Evolutionary conservation across 1,140 invertebrate genomes (phyloP), one percentile per base, ranked within the genome.

Genomic region (Drosophila oshimai): DNA sequence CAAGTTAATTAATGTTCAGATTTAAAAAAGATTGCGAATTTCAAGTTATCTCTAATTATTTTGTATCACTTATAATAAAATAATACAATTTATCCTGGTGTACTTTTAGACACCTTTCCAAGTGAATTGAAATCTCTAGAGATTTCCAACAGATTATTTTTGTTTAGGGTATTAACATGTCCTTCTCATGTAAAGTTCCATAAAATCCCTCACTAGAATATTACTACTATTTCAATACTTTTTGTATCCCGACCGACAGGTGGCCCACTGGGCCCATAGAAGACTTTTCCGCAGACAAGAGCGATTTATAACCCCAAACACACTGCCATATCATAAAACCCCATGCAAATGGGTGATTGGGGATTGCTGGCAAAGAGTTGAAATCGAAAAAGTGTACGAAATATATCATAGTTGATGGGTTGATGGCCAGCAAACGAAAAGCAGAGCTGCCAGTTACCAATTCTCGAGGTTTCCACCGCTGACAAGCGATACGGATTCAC

Each of bases 391-490:
- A 50, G 20, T 61, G 64, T 70, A 74, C 78, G 81, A 86, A 86
- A 81, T 86, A 80, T 86, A 86, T 86, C 58, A 86, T 87, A 58
- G 68, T 67, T 84, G 70, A 74, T 75, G 55, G 62, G 53, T 50
- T 46, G 28, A 33, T 33, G 47, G 34, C 13, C 15, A 15, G 29
- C 18, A 24, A 39, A 29, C 34, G 36, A 45, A 17, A 28, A 41
- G 26, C 18, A 49, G 58, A 20, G 41, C 28, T 54, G 41, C 42
- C 65, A 70, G 74, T 36, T 74, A 61, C 9, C 44, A 62, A 64
- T 33, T 62, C 24, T 64, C 13, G 17, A 10, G 46, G 50, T 54
- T 68, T 64, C 51, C 54, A 45, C 51, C 28, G 57, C 44, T 73
- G 77, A 81, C 77, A 83, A 50, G 57, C 67, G 72, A 68, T 69